Evolutionary conservation across 2,888 invertebrate genomes (phyloP), one percentile per base, ranked within the genome.

Genomic region (Stenoptilia bipunctidactyla): DNA sequence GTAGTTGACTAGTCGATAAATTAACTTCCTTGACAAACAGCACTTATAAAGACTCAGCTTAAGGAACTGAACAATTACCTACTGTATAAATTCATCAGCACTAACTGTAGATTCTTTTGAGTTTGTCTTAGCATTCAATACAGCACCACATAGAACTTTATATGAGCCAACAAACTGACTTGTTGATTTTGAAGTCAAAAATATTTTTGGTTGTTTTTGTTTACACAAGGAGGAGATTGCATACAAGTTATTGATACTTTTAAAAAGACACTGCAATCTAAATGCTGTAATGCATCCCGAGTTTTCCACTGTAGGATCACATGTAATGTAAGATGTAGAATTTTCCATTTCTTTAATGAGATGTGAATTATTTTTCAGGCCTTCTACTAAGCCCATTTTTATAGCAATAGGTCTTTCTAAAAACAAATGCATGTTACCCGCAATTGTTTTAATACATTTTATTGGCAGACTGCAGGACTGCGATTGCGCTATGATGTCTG

Each of bases 71-170:
- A 20, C 20, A 20, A 20, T 20, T 10, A 42, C 45, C 54, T 67
- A 87, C 88, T 75, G 79, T 49, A 85, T 73, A 60, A 87, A 88
- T n/a, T 85, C 77, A 33, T 73, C 59, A 44, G 85, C 76, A 34
- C 56, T 79, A n/a, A 85, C 55, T 30, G 43, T 42, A 1, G 46
- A 68, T 55, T 88, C 87, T 61, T 88, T 88, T 15, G 63, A 59
- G 43, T 86, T 85, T n/a, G 73, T 73, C 43, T 72, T 68, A 4
- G 72, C 63, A 79, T 88, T 89, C 15, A 88, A 63, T 1, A 91
- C 89, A 15, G 87, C 72, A 1, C 89, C 90, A 66, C 89, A 89
- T 3, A 86, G 48, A 27, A 86, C 53, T 25, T 59, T 50, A 35
- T 48, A 50, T 40, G 51, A 52, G 34, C 53, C 51, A 5, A 53